Base-by-base conservation (phyloP, 2,888 invertebrate species). In the Cartodere bifasciata region DNA sequence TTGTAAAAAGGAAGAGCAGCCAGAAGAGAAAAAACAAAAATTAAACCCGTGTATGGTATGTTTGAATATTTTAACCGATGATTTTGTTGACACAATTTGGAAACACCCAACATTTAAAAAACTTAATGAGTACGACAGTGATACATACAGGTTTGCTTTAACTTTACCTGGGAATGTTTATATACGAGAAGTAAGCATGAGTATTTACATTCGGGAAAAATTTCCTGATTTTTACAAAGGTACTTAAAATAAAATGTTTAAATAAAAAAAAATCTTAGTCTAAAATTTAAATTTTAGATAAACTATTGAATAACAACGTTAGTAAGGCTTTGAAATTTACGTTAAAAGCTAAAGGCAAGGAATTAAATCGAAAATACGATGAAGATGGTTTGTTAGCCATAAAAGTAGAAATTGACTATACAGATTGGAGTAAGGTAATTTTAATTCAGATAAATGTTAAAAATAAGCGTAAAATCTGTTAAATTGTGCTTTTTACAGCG, bases 81-180 rank as follows among this genome's bases (percentile, higher is more conserved):
- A 61, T 11, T 62, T 65, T 28, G 59, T 68, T 29, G 54, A 63
- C 2, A 58, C 64, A 37, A 63, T 70, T 9, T 56, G 75, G 32
- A 58, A 70, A 7, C 53, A 60, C n/a, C 51, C 68, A 5, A 57
- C 62, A 38, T 63, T 69, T 41, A 58, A 67, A 54, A 66, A 53
- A 38, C 53, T 62, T 22, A 49, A 52, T 10, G 52, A 72, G 29
- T 83, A 80, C 48, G 78, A 80, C 43, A 68, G 73, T 34, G 49
- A 58, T 1, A 68, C 68, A 4, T 80, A 81, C 45, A 73, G 75
- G 1, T 69, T 78, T 36, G 76, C 76, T 1, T 61, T 87, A 4
- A 77, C 77, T 1, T 62, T 81, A 29, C 87, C 88, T 0, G 69
- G 77, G 32, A 62, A 72, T 2, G 61, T 77, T 4, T 62, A 72